These are phyloP conservation scores for Gymnothorax reevesii DNA, from an alignment of 2,797 vertebrate species.

Conservation along the genomic window DNA sequence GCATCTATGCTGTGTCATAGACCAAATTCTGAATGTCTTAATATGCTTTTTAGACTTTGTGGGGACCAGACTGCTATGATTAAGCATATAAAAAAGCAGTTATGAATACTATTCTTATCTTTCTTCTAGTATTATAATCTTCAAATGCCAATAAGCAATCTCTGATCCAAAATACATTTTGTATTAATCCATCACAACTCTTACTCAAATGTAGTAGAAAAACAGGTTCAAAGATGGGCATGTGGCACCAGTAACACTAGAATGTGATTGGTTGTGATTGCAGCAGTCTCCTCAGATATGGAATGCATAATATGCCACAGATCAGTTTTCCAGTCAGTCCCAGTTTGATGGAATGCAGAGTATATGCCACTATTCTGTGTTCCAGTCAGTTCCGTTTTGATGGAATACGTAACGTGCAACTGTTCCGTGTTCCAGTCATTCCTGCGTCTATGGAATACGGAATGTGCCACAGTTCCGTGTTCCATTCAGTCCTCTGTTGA, in stretches of 20 bases:
- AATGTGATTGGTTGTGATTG: neutral
- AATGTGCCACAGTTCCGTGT: no score
- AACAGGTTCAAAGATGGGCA: neutral
- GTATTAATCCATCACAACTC: neutral
- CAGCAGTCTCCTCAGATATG: neutral
- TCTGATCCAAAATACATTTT: constrained; percentile 5
- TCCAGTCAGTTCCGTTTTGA: neutral
- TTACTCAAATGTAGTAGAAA: neutral
- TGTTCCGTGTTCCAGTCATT: neutral
- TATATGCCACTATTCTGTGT: no score
- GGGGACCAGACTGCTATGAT: no score
- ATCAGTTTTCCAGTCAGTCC: neutral
- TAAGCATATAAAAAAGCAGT: neutral
- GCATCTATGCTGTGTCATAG: no score
- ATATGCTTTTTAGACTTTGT: no score
- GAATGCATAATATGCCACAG: neutral
- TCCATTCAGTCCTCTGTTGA: neutral
- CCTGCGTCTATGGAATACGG: neutral
- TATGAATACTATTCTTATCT: neutral
- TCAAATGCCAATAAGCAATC: constrained; percentile 14
- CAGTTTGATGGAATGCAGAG: neutral
- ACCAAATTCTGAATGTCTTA: no score
- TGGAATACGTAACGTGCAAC: neutral
- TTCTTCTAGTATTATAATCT: constrained; percentile 26
- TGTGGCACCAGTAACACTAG: neutral